Conservation (phyloP, 2,888 invertebrate species). For the Plebejus melissa region DNA sequence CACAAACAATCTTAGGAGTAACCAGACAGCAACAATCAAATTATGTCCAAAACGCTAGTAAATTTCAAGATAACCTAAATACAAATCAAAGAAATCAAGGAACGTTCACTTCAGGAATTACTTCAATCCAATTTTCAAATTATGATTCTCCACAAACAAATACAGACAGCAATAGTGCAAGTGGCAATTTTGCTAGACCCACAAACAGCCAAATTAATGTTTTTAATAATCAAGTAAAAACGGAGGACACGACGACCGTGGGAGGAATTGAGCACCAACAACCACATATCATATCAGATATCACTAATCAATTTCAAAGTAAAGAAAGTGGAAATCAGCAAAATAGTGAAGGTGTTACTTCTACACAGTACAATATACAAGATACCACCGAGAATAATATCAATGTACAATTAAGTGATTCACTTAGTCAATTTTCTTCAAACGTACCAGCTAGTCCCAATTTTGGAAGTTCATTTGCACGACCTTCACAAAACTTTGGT, state of each 20-base stretch:
- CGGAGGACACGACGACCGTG: not conserved
- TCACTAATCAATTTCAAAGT: not conserved
- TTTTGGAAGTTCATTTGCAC: not conserved
- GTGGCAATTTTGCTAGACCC: not conserved
- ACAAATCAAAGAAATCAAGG: not conserved
- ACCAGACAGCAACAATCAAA: not conserved
- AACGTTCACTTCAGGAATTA: not conserved
- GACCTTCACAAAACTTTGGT: not conserved
- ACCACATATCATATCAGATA: not conserved
- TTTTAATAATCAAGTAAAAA: not conserved
- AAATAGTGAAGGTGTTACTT: not conserved
- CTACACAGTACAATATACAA: not conserved
- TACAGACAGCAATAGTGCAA: not conserved
- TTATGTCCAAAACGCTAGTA: not conserved
- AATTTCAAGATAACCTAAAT: not conserved
- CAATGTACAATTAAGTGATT: not conserved
- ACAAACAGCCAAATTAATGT: not conserved
- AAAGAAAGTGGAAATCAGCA: not conserved
- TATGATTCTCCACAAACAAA: not conserved
- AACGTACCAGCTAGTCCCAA: not conserved
- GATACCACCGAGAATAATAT: not conserved
- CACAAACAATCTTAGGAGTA: not conserved
- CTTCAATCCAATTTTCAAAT: not conserved
- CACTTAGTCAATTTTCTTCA: slow-evolving; percentile 14
- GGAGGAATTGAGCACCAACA: not conserved